Conservation (phyloP, 2,113 vertebrate species). For the human (Homo sapiens) region GRCh38 chr1:23825001-23825500, state of each 20-base stretch:
- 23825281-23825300: not conserved
- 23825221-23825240: not conserved
- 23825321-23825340: not conserved
- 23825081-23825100: not conserved
- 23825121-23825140: not conserved
- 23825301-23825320: not conserved
- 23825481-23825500: not conserved
- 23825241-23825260: not conserved
- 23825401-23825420: slow-evolving; percentile 41
- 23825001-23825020: not conserved
- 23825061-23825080: not conserved
- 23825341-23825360: not conserved
- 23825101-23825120: not conserved
- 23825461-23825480: not conserved
- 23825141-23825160: not conserved
- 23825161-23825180: not conserved
- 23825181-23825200: not conserved
- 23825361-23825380: slow-evolving; percentile 53
- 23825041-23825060: not conserved
- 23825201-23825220: not conserved
- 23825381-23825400: not conserved
- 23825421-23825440: not conserved
- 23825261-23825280: not conserved
- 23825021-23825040: not conserved
- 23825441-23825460: not conserved